Evolutionary conservation across 2,888 invertebrate species (phyloP).

Genomic region (Dioctria rufipes): DNA sequence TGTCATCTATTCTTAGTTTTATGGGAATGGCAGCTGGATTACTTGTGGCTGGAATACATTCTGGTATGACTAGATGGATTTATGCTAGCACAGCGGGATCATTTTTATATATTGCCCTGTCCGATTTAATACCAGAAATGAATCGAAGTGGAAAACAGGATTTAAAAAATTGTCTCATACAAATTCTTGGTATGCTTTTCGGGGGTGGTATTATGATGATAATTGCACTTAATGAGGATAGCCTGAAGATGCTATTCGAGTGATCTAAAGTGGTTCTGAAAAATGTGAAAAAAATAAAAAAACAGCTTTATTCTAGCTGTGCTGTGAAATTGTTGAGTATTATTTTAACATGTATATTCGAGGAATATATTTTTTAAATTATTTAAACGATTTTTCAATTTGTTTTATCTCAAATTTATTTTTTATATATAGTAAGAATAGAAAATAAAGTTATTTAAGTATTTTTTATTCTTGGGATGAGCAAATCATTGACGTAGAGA

Average conservation of each 20-base stretch:
- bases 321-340: slow-evolving; percentile 39
- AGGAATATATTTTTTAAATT: slow-evolving; percentile 27
- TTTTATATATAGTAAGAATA: too few relatives aligned
- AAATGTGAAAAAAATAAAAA: not conserved
- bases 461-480: too few relatives aligned
- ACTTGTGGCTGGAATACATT: slow-evolving; percentile 80
- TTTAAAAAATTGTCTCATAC: slow-evolving; percentile 75
- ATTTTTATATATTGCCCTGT: slow-evolving; percentile 85
- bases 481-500: too few relatives aligned
- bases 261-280: slow-evolving; percentile 53
- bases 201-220: slow-evolving; percentile 82
- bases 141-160: slow-evolving; percentile 74
- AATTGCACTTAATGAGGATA: slow-evolving; percentile 81
- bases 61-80: slow-evolving; percentile 81
- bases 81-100: slow-evolving; percentile 86
- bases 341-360: slow-evolving; percentile 18
- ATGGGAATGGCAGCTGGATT: slow-evolving; percentile 81
- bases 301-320: not conserved
- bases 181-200: slow-evolving; percentile 77
- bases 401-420: too few relatives aligned
- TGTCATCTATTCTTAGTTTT: slow-evolving; percentile 84
- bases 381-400: not conserved
- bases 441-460: too few relatives aligned
- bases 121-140: slow-evolving; percentile 82
- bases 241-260: slow-evolving; percentile 65